These are phyloP conservation scores for Podarcis raffonei DNA, from an alignment of 2,113 vertebrate species.

Conservation along the genomic window DNA sequence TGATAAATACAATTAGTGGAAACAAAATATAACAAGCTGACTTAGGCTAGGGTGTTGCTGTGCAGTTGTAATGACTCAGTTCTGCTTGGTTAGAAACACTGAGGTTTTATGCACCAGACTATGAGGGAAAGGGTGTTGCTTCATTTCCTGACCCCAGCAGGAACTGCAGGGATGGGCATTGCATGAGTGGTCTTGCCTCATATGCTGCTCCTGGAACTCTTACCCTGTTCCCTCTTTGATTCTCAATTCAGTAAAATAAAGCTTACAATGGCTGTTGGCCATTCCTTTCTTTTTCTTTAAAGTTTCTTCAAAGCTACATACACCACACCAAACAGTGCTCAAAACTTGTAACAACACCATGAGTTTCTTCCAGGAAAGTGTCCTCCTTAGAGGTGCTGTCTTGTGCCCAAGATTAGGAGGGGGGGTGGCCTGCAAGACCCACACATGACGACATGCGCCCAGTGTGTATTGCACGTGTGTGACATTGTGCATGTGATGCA, in stretches of 20 bases:
- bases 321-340: neutral
- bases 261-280: too few relatives aligned
- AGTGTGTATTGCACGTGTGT: too few relatives aligned
- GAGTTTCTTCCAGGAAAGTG: neutral
- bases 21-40: slow-evolving; percentile 8
- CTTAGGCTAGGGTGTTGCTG: slow-evolving; percentile 4
- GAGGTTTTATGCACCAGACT: neutral
- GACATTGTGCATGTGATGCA: too few relatives aligned
- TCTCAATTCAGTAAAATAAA: neutral
- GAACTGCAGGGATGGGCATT: neutral
- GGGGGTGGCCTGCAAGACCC: too few relatives aligned
- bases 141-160: neutral
- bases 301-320: neutral
- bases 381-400: too few relatives aligned
- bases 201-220: neutral
- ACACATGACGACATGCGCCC: too few relatives aligned
- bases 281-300: neutral
- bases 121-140: slow-evolving; percentile 18
- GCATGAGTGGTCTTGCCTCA: neutral
- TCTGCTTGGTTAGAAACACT: neutral
- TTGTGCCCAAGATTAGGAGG: too few relatives aligned
- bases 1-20: neutral
- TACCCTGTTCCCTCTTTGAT: neutral
- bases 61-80: slow-evolving; percentile 27
- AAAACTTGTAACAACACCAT: neutral